phyloP scores from a whole-genome alignment of 2,888 invertebrate species.

The Branchipolynoe longqiensis region DNA sequence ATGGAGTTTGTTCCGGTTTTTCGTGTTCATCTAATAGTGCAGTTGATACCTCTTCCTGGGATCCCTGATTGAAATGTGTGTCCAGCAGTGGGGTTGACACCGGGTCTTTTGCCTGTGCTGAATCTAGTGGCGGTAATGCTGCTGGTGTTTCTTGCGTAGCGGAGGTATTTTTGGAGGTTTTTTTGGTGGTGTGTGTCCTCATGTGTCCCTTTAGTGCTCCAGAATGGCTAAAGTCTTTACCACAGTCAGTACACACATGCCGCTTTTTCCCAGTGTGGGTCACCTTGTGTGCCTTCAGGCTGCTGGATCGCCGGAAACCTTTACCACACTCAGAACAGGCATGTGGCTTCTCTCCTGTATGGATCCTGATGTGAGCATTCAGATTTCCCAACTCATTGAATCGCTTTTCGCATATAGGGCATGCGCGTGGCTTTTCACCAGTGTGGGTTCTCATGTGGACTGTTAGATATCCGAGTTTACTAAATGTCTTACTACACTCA shows the following conservation, averaged over 20 bases:
- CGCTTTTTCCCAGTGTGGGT: background rate
- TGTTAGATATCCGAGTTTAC: background rate
- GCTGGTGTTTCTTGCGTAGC: too few relatives aligned
- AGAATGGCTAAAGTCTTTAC: background rate
- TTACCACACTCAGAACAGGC: background rate
- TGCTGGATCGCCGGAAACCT: background rate
- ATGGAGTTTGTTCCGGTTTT: too few relatives aligned
- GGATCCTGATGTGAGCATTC: background rate
- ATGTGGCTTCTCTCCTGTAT: constrained; percentile 27
- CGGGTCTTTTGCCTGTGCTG: too few relatives aligned
- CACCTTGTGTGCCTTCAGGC: background rate
- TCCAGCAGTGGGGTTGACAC: too few relatives aligned
- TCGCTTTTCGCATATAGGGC: background rate
- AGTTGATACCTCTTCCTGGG: too few relatives aligned
- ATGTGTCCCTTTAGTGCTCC: background rate
- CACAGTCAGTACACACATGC: background rate
- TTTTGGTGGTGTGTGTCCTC: too few relatives aligned
- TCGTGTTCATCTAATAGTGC: too few relatives aligned
- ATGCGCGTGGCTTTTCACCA: background rate
- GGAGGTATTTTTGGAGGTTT: too few relatives aligned
- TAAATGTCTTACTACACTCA: background rate
- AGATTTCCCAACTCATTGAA: background rate
- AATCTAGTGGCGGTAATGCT: too few relatives aligned
- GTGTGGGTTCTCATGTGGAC: background rate
- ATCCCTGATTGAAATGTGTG: too few relatives aligned